Conservation (phyloP, 1,140 invertebrate species). For the Pomacea maculata region DNA sequence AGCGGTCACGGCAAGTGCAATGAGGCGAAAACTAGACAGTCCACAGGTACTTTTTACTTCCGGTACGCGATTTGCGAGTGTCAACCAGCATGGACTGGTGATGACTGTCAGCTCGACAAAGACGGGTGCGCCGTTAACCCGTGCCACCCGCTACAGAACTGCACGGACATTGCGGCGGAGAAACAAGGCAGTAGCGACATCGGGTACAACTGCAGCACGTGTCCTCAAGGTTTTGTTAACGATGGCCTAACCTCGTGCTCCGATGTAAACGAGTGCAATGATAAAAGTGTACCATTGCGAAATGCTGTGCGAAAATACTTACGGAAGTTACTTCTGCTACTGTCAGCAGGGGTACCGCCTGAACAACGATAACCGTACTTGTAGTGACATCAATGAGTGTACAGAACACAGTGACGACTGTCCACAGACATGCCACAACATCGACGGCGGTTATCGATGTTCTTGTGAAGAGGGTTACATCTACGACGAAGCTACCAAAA, state of each 20-base stretch:
- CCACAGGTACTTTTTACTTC: not conserved
- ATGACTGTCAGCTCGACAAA: constrained; percentile 18
- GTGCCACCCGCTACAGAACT: constrained; percentile 17
- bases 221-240: constrained; percentile 11
- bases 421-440: constrained; percentile 51
- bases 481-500: not conserved
- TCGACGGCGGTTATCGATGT: constrained; percentile 20
- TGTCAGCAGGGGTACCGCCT: constrained; percentile 36
- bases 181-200: constrained; percentile 1
- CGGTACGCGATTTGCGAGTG: not conserved
- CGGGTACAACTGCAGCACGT: constrained; percentile 16
- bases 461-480: not conserved
- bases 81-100: constrained; percentile 4
- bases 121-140: constrained; percentile 25
- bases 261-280: not conserved
- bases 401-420: constrained; percentile 47
- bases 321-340: constrained; percentile 36
- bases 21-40: not conserved
- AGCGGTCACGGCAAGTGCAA: constrained; percentile 21
- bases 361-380: not conserved
- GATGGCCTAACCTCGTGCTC: not conserved
- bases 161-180: constrained; percentile 17
- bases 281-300: not conserved
- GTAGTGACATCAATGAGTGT: constrained; percentile 62
- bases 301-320: constrained; percentile 34